Percentiles rank a stretch among this genome's conserved stretches.
These are phyloP conservation scores for Drosophila diplacantha DNA, from an alignment of 2,888 invertebrate genomes.

Conservation along the genomic window DNA sequence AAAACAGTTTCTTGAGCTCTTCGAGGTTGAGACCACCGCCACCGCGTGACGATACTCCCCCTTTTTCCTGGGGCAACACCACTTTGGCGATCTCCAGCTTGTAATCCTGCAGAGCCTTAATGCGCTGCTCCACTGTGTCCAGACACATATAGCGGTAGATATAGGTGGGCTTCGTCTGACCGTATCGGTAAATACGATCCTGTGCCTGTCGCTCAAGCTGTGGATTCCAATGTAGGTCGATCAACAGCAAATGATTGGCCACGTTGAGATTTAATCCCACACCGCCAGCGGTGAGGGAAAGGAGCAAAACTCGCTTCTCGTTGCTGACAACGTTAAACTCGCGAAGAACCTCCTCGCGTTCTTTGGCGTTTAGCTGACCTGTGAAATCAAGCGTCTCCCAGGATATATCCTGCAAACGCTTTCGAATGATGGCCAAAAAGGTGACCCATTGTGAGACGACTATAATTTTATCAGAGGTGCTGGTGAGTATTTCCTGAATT, in stretches of 20 bases:
- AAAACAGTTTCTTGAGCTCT: slow-evolving; percentile 26
- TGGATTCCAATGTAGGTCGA: slow-evolving; percentile 98
- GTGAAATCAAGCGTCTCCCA: slow-evolving; percentile 83
- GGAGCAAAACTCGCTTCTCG: slow-evolving; percentile 83
- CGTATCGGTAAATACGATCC: slow-evolving; percentile 94
- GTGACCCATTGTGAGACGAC: slow-evolving; percentile 96
- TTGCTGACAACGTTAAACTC: slow-evolving; percentile 83
- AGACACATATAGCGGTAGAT: slow-evolving; percentile 91
- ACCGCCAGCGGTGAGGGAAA: slow-evolving; percentile 95
- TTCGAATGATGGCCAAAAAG: slow-evolving; percentile 84
- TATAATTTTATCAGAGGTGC: slow-evolving; percentile 84
- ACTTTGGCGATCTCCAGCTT: slow-evolving; percentile 87
- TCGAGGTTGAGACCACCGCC: slow-evolving; percentile 14
- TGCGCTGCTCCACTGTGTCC: slow-evolving; percentile 92
- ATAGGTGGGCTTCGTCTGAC: slow-evolving; percentile 87
- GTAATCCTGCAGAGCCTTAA: slow-evolving; percentile 86
- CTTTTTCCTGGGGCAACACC: slow-evolving; percentile 76
- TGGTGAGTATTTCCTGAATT: slow-evolving; percentile 79
- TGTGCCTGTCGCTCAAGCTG: slow-evolving; percentile 95
- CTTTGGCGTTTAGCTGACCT: slow-evolving; percentile 85
- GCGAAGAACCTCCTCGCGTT: slow-evolving; percentile 83
- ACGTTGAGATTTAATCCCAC: slow-evolving; percentile 96
- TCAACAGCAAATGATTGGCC: slow-evolving; percentile 91
- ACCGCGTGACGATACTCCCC: not conserved
- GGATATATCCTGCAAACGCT: slow-evolving; percentile 80